Base-by-base conservation (phyloP, 2,888 invertebrate genomes). In the Troides aeacus region DNA sequence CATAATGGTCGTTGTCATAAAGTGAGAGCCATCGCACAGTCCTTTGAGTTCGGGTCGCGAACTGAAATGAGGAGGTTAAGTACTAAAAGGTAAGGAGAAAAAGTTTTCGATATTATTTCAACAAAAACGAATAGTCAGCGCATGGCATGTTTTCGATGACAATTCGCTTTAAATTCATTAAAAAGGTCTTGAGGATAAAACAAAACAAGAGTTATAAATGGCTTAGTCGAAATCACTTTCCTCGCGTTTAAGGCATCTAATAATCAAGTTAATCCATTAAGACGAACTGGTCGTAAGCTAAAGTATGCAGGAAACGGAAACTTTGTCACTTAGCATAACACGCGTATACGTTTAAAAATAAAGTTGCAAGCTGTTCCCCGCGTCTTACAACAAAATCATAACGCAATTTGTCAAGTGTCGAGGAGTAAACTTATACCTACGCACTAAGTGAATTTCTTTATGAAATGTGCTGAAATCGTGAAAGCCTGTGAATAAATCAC, bases 381-480 rank as follows among this genome's bases (percentile, higher is more conserved):
- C 78, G 78, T 77, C 76, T 74, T 75, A 78, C 78, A 86, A 84
- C 84, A 84, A 85, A 85, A 87, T 87, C 82, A 86, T 85, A 86
- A 86, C 79, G 83, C 83, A 84, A 90, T 88, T 88, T 88, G 82
- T 87, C 87, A 88, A 81, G 77, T 81, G 83, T 83, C 83, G 80
- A 72, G 74, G 74, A 68, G 74, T 77, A 71, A 64, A 67, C 69
- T 70, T 71, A 56, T 69, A 60, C 66, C 73, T 71, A 71, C 69
- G 66, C 64, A 60, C 62, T 39, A 60, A 66, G 67, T 46, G 67
- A 68, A 68, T 58, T 68, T 67, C 42, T 67, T 67, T 62, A 24
- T 57, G 39, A 57, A 67, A 66, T 7, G 23, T 59, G 17, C 17
- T 42, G 36, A 21, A 66, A 30, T 53, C 53, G 36, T 56, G 18